Evolutionary conservation across 2,888 invertebrate genomes (phyloP).

Genomic region (Globia sparganii): DNA sequence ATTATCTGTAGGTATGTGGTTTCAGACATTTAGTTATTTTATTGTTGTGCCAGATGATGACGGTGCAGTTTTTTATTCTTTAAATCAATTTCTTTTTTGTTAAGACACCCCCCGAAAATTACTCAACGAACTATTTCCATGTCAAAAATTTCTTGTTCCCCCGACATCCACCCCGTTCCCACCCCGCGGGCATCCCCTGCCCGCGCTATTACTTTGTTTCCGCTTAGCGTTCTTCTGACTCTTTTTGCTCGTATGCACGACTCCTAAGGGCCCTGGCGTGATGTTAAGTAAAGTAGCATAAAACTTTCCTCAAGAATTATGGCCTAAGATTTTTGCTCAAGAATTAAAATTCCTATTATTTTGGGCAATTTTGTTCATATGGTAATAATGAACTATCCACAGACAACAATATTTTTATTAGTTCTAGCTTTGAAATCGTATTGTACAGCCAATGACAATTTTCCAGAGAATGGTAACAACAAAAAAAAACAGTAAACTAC

Average conservation of each 20-base stretch:
- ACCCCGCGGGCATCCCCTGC: no score
- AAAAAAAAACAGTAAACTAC: not conserved
- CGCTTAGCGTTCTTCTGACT: no score
- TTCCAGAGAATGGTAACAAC: not conserved
- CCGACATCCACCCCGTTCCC: no score
- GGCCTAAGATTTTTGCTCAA: no score
- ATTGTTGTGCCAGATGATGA: not conserved
- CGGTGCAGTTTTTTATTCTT: no score
- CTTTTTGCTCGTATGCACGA: no score
- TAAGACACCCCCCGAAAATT: not conserved
- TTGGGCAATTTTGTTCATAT: constrained; percentile 1
- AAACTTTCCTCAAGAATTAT: no score
- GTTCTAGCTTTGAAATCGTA: constrained; percentile 37
- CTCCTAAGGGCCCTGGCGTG: no score
- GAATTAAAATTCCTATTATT: constrained; percentile 11
- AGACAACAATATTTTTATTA: constrained; percentile 19
- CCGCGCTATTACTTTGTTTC: no score
- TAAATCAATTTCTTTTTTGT: not conserved
- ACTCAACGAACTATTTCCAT: not conserved
- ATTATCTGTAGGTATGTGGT: not conserved
- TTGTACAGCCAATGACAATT: constrained; percentile 54
- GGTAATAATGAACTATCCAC: constrained; percentile 42
- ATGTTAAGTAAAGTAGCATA: no score
- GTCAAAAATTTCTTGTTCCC: no score
- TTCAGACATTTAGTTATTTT: not conserved